Evolutionary conservation across 2,888 invertebrate genomes (phyloP).

Genomic region (Clunio marinus): DNA sequence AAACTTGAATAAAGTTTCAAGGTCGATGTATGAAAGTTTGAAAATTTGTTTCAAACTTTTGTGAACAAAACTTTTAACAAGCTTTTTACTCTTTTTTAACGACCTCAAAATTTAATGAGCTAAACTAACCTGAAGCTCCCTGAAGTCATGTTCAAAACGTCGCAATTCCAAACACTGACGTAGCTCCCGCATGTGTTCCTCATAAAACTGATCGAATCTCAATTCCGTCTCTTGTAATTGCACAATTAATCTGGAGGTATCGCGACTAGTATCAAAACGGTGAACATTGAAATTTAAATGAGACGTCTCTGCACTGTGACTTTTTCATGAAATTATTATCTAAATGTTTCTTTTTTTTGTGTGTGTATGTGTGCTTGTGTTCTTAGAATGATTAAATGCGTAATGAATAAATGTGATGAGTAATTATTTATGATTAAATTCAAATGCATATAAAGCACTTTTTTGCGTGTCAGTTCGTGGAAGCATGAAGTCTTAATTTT

Average conservation of each 20-base stretch:
- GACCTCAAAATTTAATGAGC: too few species aligned
- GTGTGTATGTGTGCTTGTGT: neutral
- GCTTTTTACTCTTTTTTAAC: too few species aligned
- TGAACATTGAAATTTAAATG: constrained; percentile 31
- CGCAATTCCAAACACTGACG: constrained; percentile 86
- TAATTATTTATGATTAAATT: too few species aligned
- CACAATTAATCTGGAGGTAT: constrained; percentile 70
- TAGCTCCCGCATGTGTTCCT: constrained; percentile 81
- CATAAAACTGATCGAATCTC: constrained; percentile 93
- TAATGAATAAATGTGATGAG: too few species aligned
- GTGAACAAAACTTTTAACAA: neutral
- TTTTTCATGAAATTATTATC: neutral
- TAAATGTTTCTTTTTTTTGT: neutral
- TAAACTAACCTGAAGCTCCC: constrained; percentile 78
- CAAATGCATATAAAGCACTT: too few species aligned
- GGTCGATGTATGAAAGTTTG: neutral
- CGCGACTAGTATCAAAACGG: constrained; percentile 52
- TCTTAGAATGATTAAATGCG: neutral
- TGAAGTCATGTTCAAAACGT: constrained; percentile 92
- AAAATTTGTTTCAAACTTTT: neutral
- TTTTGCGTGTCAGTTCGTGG: too few species aligned
- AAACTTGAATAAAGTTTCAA: neutral
- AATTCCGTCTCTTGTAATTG: constrained; percentile 92
- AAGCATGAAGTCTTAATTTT: too few species aligned
- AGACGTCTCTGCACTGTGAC: constrained; percentile 37